Base-by-base conservation (phyloP, 2,888 invertebrate species). In the Chaetoderma sp. region DNA sequence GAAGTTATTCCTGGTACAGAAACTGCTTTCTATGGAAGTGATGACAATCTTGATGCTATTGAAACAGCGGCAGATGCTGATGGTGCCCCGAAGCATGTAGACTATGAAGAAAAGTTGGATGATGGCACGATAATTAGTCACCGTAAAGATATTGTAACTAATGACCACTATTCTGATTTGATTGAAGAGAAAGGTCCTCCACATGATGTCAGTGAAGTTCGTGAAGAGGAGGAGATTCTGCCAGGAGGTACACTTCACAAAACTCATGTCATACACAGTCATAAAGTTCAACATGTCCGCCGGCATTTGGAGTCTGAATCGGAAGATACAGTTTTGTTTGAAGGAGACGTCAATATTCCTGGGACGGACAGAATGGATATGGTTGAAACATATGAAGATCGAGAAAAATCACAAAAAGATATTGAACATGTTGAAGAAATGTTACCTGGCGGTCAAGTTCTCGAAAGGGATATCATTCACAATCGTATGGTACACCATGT, bases 1-100 rank as follows among this genome's bases (percentile, higher is more conserved):
- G 81, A 80, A 55, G 71, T 81, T 25, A 65, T 82, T 23, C 82
- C 82, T 23, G 80, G 80, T 13, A 81, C 82, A 27, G 79, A 79
- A 64, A 72, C 78, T 2, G 74, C 77, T 45, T 82, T 82, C 57
- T 60, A 77, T 23, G 69, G 65, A 2, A 58, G 56, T 27, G 50
- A 47, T 8, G 8, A n/a, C 21, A 33, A 52, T 4, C 52, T 28
- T 10, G 52, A 52, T 18, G 28, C 13, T 28, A 33, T n/a, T 28
- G 52, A 33, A 52, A 8, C 16, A 28, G 32, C 52, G 10, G 13
- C 16, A 49, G 16, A 16, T 52, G 28, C 16, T 30, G n/a, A 52
- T 32, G 52, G 52, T 52, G 52, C n/a, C n/a, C n/a, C n/a, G n/a
- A n/a, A n/a, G n/a, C n/a, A 52, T 28, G 28, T 52, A 28, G 52